Evolutionary conservation across 2,797 vertebrate genomes (phyloP), one percentile per base, ranked within the genome.

Genomic region (Pseudomugil tenellus): DNA sequence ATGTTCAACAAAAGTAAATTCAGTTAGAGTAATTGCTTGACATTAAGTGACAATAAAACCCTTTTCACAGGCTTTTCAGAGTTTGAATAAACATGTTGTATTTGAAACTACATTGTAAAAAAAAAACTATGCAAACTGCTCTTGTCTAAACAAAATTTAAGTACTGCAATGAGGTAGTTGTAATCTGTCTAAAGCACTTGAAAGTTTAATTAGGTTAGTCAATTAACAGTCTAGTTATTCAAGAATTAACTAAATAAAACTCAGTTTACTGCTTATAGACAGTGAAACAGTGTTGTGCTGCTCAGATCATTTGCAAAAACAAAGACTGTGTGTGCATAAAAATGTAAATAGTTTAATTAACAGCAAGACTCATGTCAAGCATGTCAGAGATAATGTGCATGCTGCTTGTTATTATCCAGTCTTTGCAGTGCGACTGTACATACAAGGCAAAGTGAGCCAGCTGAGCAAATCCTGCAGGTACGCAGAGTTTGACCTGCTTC

Each of bases 401-500:
- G 64, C 53, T 34, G 69, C 35, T 58, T 69, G 53, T 63, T 66
- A 63, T 34, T 54, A 74, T 66, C 58, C 61, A 26, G 67, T 62
- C 48, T 49, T 32, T 63, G 60, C 9, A n/a, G 41, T 37, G 17
- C 53, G 54, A 69, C 54, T 59, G 62, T 14, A 41, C 35, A 55
- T 11, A 3, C 6, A 0, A 43, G 31, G 43, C 23, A 52, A 39
- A 46, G 28, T 41, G n/a, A 75, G 54, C 25, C 34, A 41, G 46
- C 64, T 53, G 63, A 81, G 76, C 53, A 61, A 75, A 73, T 73
- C 76, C 59, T 64, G 67, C 59, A 61, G 55, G 41, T 56, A 46
- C 53, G 21, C 14, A 54, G 43, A 75, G 49, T 39, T 55, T 65
- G 66, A 86, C 69, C 63, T 37, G 56, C 39, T 77, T 82, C 29